Conservation (phyloP, 2,888 invertebrate species). For the Ormyrus thymus region DNA sequence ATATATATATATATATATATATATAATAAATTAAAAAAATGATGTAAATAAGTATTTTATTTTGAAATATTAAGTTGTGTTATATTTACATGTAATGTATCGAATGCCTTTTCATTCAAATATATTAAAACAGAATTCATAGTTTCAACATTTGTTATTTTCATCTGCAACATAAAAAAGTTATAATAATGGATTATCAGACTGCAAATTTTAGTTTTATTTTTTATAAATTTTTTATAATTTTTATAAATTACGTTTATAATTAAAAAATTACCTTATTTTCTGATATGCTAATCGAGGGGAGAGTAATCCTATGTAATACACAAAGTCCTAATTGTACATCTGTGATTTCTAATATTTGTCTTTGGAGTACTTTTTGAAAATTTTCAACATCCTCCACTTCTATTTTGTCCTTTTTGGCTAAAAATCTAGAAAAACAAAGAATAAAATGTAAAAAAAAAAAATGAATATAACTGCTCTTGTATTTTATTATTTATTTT, state of each 20-base stretch:
- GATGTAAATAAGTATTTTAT: conserved; percentile 31
- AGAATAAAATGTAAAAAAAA: conserved; percentile 27
- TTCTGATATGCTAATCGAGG: conserved; percentile 64
- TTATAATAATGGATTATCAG: not conserved
- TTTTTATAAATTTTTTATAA: not conserved
- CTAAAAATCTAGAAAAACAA: conserved; percentile 53
- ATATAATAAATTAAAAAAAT: not conserved
- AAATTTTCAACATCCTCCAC: conserved; percentile 65
- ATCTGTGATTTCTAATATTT: conserved; percentile 60
- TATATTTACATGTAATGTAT: conserved; percentile 60
- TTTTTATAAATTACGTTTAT: not conserved
- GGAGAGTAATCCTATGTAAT: conserved; percentile 65
- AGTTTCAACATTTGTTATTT: conserved; percentile 61
- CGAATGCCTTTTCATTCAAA: conserved; percentile 67
- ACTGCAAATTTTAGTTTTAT: too few species aligned
- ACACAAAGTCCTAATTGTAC: conserved; percentile 66
- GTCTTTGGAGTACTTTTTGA: conserved; percentile 61
- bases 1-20: not conserved
- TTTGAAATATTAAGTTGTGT: conserved; percentile 37
- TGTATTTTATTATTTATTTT: too few species aligned
- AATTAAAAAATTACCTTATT: conserved; percentile 62
- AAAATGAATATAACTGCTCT: too few species aligned
- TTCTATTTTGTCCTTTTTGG: conserved; percentile 49
- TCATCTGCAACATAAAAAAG: conserved; percentile 64
- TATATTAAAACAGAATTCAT: conserved; percentile 66